These are phyloP conservation scores for Pollenia angustigena DNA, from an alignment of 2,888 invertebrate species.

Conservation along the genomic window DNA sequence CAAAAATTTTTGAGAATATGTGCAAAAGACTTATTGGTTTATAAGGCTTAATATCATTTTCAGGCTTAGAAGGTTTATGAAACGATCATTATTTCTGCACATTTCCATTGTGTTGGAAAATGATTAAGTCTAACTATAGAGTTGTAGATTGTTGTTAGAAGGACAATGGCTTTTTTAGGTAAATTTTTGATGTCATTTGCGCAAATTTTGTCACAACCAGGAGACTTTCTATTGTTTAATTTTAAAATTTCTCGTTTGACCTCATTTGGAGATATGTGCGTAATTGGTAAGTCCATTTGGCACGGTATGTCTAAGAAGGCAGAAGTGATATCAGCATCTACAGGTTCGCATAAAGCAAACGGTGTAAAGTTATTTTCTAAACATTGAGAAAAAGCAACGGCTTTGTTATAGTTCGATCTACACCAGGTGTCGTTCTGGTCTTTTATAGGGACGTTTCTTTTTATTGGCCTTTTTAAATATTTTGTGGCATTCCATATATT, in stretches of 20 bases:
- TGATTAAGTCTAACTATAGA: not conserved
- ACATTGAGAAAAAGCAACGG: not conserved
- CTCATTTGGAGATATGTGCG: not conserved
- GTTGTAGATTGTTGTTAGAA: not conserved
- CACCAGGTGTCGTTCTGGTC: constrained; percentile 28
- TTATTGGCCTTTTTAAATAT: too few species aligned
- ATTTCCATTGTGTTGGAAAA: not conserved
- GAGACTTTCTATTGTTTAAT: not conserved
- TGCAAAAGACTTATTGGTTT: too few species aligned
- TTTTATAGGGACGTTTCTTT: constrained; percentile 9
- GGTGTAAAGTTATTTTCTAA: not conserved
- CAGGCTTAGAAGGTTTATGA: not conserved
- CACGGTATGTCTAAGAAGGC: not conserved
- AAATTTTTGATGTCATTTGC: not conserved
- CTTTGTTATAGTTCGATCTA: not conserved
- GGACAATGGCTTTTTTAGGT: not conserved
- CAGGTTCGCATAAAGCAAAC: not conserved
- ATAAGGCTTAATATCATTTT: not conserved
- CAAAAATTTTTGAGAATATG: too few species aligned
- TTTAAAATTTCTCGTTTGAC: not conserved
- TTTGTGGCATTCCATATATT: not conserved
- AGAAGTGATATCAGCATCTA: not conserved
- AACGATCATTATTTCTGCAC: not conserved
- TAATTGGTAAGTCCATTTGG: not conserved
- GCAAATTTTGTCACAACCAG: not conserved